Conservation (phyloP, 2,113 vertebrate genomes). For the Pogonocichla stellata region DNA sequence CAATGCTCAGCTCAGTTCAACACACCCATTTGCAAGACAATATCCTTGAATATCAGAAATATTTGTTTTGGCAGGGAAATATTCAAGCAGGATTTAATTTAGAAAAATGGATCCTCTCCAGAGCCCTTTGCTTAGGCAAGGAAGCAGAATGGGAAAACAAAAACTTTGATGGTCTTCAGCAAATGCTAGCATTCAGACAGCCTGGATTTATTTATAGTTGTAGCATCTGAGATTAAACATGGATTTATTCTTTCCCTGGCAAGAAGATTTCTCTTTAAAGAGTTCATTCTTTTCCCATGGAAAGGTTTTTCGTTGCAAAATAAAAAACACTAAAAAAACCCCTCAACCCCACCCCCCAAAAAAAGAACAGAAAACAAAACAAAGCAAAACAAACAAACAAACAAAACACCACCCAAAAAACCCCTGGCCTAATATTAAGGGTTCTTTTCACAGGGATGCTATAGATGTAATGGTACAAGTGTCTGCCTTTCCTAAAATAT, state of each 20-base stretch:
- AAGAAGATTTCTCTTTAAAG: background rate
- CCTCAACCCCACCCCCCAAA: too few relatives aligned
- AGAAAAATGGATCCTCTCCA: background rate
- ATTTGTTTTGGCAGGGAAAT: background rate
- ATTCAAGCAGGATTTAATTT: background rate
- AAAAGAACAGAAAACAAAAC: background rate
- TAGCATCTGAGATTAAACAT: background rate
- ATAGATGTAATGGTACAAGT: background rate
- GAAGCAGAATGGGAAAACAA: background rate
- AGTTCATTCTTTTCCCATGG: background rate
- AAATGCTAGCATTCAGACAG: background rate
- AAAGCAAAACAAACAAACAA: too few relatives aligned
- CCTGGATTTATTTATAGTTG: background rate
- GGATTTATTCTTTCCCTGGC: background rate
- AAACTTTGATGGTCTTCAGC: background rate
- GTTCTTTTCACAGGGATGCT: background rate
- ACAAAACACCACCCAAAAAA: background rate
- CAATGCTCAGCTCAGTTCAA: background rate
- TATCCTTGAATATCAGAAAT: background rate
- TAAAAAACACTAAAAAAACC: rapidly evolving
- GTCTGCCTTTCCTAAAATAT: background rate
- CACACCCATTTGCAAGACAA: background rate
- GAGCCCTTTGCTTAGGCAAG: background rate
- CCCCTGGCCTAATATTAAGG: background rate
- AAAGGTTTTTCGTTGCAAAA: background rate